Evolutionary conservation across 1,140 invertebrate species (phyloP), one percentile per base, ranked within the genome.

Genomic region (Leptopilina clavipes): DNA sequence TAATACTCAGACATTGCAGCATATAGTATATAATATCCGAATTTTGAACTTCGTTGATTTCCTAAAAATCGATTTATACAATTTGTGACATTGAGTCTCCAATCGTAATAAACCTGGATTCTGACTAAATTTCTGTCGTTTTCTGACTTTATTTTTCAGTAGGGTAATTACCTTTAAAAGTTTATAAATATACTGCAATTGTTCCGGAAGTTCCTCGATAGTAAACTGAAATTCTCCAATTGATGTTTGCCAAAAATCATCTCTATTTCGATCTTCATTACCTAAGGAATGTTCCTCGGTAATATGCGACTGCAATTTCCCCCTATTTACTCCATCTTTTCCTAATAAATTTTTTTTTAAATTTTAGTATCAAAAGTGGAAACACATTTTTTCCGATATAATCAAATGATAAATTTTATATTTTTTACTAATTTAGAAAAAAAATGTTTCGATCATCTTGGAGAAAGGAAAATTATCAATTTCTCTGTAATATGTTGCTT

Each of bases 11-110:
- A 84, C 97, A 98, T 84, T 96, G 95, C 43, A 99, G 91, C 86
- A 99, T 93, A 85, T 98, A 97, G 87, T 98, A 99, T 5, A 98
- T 90, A 37, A 98, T 96, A 89, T 99, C 98, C 0, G 97, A 95
- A 82, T 98, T 96, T n/a, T 94, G 93, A 10, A 95, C 93, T 70
- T 93, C 94, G 56, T 95, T 94, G 48, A 98, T 90, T 88, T 98
- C 96, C 94, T 96, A 84, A 77, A 45, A 85, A 72, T 76, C 12
- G 77, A 70, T 48, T 31, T 31, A n/a, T n/a, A n/a, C n/a, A n/a
- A n/a, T n/a, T n/a, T n/a, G n/a, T n/a, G n/a, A n/a, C n/a, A n/a
- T n/a, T n/a, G n/a, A n/a, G n/a, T 31, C 25, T 5, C 25, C 25
- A 31, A 31, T n/a, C n/a, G n/a, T n/a, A n/a, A n/a, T n/a, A n/a